These are phyloP conservation scores for Agrochola circellaris DNA, from an alignment of 2,888 invertebrate genomes.

Conservation along the genomic window DNA sequence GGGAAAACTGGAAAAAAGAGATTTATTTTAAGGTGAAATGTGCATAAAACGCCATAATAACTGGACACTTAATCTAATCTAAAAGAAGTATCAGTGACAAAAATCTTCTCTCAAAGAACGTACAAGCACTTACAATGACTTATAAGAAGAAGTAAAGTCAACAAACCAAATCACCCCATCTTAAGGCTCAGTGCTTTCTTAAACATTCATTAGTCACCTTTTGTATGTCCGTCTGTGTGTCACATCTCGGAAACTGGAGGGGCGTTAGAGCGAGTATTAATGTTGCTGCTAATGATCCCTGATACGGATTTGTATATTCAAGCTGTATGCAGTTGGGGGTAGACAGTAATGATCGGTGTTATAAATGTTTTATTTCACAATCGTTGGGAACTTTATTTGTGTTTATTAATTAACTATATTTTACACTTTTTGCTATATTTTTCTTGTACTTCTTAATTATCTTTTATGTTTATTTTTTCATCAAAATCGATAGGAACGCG, in stretches of 20 bases:
- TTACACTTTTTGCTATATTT: background rate
- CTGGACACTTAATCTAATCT: no score
- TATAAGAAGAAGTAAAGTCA: conserved; percentile 29
- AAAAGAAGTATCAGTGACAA: no score
- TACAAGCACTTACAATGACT: background rate
- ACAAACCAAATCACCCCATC: conserved; percentile 60
- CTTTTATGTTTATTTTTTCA: background rate
- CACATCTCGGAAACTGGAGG: conserved; percentile 67
- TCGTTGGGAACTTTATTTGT: background rate
- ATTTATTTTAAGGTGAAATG: no score
- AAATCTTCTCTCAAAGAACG: no score
- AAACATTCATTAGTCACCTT: conserved; percentile 75
- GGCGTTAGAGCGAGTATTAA: conserved; percentile 70
- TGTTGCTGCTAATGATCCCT: conserved; percentile 71
- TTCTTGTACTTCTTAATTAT: no score
- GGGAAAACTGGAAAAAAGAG: no score
- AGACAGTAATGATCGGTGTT: conserved; percentile 45
- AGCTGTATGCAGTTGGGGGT: conserved; percentile 30
- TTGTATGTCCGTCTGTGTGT: conserved; percentile 66
- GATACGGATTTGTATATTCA: conserved; percentile 66
- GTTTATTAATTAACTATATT: background rate
- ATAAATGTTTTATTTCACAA: conserved; percentile 39
- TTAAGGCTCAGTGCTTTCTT: conserved; percentile 69
- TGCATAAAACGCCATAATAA: no score
- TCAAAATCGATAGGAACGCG: background rate